These are phyloP conservation scores for Synodontis membranacea DNA, from an alignment of 2,113 vertebrate genomes.

Conservation along the genomic window DNA sequence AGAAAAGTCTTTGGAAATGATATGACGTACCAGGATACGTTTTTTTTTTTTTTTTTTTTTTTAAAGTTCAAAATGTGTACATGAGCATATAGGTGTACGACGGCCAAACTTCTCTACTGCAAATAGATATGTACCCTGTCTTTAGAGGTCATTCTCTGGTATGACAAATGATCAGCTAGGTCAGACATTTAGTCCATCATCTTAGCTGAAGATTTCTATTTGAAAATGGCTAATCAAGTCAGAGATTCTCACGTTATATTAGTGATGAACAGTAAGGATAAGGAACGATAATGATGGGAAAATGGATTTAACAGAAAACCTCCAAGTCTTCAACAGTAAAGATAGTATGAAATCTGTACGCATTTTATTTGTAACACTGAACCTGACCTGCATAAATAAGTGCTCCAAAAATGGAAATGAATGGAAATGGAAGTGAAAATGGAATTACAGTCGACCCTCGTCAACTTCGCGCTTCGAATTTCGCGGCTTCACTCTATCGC, in stretches of 20 bases:
- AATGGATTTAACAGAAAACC: background rate
- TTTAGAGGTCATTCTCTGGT: background rate
- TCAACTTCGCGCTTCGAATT: too few species aligned
- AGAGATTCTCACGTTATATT: background rate
- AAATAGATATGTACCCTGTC: conserved; percentile 12
- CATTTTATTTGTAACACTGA: background rate
- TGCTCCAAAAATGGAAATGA: background rate
- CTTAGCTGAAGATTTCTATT: background rate
- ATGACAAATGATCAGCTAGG: background rate
- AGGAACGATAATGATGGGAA: background rate
- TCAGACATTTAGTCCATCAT: background rate
- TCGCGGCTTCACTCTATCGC: too few species aligned
- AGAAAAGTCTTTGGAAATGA: conserved; percentile 35
- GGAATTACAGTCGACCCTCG: too few species aligned
- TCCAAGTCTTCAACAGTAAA: background rate
- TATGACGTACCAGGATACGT: background rate
- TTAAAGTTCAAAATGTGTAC: background rate
- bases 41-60: too few species aligned
- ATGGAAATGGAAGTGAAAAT: background rate
- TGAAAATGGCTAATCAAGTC: background rate
- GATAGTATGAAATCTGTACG: background rate
- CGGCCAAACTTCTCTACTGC: background rate
- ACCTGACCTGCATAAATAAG: background rate
- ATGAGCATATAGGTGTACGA: background rate
- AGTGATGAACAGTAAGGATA: background rate